Base-by-base conservation (phyloP, 2,797 vertebrate species). In the Protonibea diacanthus region DNA sequence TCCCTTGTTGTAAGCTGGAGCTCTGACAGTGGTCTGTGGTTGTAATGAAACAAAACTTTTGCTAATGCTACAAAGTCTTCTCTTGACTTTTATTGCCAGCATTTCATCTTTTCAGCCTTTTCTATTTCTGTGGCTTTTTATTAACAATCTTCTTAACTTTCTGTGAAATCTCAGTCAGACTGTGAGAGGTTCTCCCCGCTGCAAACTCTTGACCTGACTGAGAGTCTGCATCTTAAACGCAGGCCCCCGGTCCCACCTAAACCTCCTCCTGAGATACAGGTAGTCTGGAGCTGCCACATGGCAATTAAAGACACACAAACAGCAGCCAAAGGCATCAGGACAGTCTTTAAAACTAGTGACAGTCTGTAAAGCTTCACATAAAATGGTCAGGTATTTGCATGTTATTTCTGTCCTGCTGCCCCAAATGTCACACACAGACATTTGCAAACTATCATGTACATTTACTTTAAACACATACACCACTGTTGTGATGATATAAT, bases 211-310 rank as follows among this genome's bases (percentile, higher is more conserved):
- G 93, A 93, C 69, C 83, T 88, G 94, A 92, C 91, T 83, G 91
- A 93, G 86, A 89, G 91, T 90, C 91, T 89, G 89, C 95, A 94
- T 80, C 80, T 93, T 93, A 96, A 95, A 80, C 84, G 87, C 74
- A 84, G 93, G 91, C 96, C 96, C 82, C 93, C 81, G 42, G 76
- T 76, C 59, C 93, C 92, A 78, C 94, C 92, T 15, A 93, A 94
- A 86, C 92, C 95, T 90, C 90, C 95, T 78, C 93, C 94, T 72
- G 95, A 95, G 93, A 94, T 88, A 86, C 97, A 99, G 98, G 97
- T 99, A 91, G 79, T 79, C 76, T 66, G 56, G 25, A 76, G 68
- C 48, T 10, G 18, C 33, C 40, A 33, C 61, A 59, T 1, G 0
- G 11, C 23, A 53, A 13, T 10, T 27, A 7, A 38, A 72, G 9